Evolutionary conservation across 2,888 invertebrate species (phyloP).

Genomic region (Stegophylla sp.): DNA sequence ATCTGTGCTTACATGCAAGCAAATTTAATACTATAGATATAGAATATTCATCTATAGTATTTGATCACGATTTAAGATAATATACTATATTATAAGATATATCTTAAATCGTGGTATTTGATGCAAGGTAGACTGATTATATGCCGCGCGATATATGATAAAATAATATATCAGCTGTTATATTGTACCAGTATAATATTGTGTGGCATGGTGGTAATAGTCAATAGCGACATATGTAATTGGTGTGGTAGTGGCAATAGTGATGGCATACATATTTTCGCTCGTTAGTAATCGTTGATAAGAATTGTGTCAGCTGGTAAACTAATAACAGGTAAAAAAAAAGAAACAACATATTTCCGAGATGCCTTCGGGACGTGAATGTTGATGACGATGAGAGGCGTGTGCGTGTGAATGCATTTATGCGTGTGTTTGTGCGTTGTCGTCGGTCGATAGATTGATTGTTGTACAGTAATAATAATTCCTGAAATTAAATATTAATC

Average conservation of each 20-base stretch:
- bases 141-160: too few relatives aligned
- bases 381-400: slow-evolving; percentile 54
- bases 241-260: not conserved
- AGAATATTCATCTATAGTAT: too few relatives aligned
- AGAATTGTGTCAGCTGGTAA: slow-evolving; percentile 52
- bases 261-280: slow-evolving; percentile 35
- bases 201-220: too few relatives aligned
- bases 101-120: too few relatives aligned
- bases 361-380: slow-evolving; percentile 57
- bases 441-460: not conserved
- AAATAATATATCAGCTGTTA: too few relatives aligned
- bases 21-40: too few relatives aligned
- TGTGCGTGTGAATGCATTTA: slow-evolving; percentile 34
- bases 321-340: slow-evolving; percentile 49
- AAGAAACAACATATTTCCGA: slow-evolving; percentile 46
- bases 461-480: not conserved
- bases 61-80: too few relatives aligned
- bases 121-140: too few relatives aligned
- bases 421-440: slow-evolving; percentile 5
- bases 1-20: too few relatives aligned
- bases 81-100: too few relatives aligned
- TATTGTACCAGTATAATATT: too few relatives aligned
- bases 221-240: too few relatives aligned
- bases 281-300: slow-evolving; percentile 39
- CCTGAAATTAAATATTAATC: not conserved